Base-by-base conservation (phyloP, 1,140 invertebrate genomes). In the Sweltsa coloradensis region DNA sequence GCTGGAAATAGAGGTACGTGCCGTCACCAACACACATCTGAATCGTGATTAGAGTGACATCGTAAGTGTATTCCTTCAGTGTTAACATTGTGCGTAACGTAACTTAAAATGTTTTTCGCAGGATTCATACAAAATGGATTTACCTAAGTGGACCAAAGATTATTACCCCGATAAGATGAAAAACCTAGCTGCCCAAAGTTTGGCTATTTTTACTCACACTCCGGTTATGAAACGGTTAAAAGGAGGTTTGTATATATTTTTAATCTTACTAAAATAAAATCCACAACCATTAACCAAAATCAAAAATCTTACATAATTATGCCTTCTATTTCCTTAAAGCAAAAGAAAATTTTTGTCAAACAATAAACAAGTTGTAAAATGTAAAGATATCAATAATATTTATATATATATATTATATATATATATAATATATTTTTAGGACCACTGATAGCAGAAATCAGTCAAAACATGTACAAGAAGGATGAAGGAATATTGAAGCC, bases 91-190 rank as follows among this genome's bases (percentile, higher is more conserved):
- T 9, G 9, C 29, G 14, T 9, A 9, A 31, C 9, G 9, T 9
- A 31, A 31, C 29, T 9, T 31, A 31, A n/a, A 9, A 9, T 31
- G 9, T 31, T 31, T 31, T 14, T 29, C 44, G 16, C 26, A 51
- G 45, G 26, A 47, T n/a, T 25, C 22, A 11, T 5, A 43, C 16
- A 75, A 76, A 16, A 60, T 87, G 14, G 66, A 71, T 21, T 56
- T 89, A 14, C 85, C 85, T 0, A 65, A 74, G 37, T 85, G 83
- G 83, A 77, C 83, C 0, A 72, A 73, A 54, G 67, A 74, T 51
- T 78, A 79, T 25, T 85, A 79, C 57, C 80, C 83, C 18, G 65
- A 73, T 29, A 70, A 75, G 60, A 79, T 89, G 73, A 65, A 68
- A 44, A 56, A 71, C 23, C 66, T 86, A 1, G 78, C 80, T 3